Conservation (phyloP, 1,140 invertebrate genomes). For the Palaemon carinicauda region DNA sequence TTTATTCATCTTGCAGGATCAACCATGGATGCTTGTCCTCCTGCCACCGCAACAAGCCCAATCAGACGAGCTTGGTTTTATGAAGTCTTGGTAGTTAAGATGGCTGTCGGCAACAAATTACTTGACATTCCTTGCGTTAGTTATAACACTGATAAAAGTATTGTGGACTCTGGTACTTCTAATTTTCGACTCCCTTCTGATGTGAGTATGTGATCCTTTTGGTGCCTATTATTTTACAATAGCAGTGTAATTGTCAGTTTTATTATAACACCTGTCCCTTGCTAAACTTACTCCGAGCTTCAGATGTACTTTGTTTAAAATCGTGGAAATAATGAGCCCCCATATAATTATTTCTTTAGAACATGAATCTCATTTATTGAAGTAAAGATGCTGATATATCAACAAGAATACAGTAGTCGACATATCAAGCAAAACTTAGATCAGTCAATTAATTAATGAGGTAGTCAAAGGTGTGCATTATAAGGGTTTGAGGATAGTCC, state of each 20-base stretch:
- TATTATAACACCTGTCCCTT: background rate
- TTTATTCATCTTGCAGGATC: background rate
- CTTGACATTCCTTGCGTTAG: slow-evolving; percentile 16
- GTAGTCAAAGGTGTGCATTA: too few species aligned
- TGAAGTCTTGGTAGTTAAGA: slow-evolving; percentile 12
- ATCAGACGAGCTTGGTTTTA: slow-evolving; percentile 42
- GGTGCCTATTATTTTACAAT: background rate
- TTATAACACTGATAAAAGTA: slow-evolving; percentile 42
- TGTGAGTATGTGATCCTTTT: background rate
- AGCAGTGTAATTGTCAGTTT: background rate
- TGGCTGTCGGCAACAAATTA: background rate
- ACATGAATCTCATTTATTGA: too few species aligned
- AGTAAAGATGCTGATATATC: too few species aligned
- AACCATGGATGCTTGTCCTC: background rate
- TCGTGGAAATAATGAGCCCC: too few species aligned
- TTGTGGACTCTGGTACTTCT: slow-evolving; percentile 35
- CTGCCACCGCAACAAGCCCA: background rate
- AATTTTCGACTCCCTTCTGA: slow-evolving; percentile 20
- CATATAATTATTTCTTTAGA: too few species aligned
- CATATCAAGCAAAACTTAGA: too few species aligned
- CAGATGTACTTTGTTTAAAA: too few species aligned
- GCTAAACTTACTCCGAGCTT: too few species aligned
- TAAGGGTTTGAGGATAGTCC: too few species aligned
- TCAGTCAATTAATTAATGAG: too few species aligned
- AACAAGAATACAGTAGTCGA: too few species aligned